Base-by-base conservation (phyloP, 2,888 invertebrate species). In the Andrena haemorrhoa region DNA sequence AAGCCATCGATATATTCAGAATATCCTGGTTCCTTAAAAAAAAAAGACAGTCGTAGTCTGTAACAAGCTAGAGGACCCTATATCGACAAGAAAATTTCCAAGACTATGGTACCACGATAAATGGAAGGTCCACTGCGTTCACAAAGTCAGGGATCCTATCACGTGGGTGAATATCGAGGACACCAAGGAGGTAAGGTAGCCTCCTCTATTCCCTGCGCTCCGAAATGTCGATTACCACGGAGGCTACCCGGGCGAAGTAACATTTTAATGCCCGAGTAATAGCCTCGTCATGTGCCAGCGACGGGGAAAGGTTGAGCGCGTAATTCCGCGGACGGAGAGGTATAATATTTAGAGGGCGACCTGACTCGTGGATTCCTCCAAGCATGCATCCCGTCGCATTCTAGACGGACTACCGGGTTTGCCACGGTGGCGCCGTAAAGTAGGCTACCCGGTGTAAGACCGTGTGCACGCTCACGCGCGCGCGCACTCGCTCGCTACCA, bases 381-480 rank as follows among this genome's bases (percentile, higher is more conserved):
- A 70, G 79, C 82, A 66, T 69, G 82, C 84, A 82, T 82, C 77
- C 65, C 78, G 81, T 63, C 65, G 86, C 88, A 85, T 85, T 76
- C 72, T 79, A 78, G 61, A 63, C 76, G 56, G 83, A 74, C 85
- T 85, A 65, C 63, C 74, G 69, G 84, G 76, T 83, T 78, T 70
- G 61, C 75, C 61, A 70, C 60, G 71, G 68, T 80, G 84, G 75
- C 84, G 83, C 85, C 87, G 89, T 88, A 89, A 91, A 91, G 89
- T 90, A 89, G 90, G 89, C 90, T 91, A 90, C 89, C 84, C 83
- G 84, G 89, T 86, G 87, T 86, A 90, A 90, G 86, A 88, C 84
- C 85, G 82, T 80, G 77, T 31, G 75, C 79, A 49, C 58, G 53
- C 69, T 35, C 58, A 29, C 74, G 31, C 63, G 56, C 51, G 82